These are phyloP conservation scores for Coptotermes formosanus DNA, from an alignment of 1,140 invertebrate genomes.

Conservation along the genomic window DNA sequence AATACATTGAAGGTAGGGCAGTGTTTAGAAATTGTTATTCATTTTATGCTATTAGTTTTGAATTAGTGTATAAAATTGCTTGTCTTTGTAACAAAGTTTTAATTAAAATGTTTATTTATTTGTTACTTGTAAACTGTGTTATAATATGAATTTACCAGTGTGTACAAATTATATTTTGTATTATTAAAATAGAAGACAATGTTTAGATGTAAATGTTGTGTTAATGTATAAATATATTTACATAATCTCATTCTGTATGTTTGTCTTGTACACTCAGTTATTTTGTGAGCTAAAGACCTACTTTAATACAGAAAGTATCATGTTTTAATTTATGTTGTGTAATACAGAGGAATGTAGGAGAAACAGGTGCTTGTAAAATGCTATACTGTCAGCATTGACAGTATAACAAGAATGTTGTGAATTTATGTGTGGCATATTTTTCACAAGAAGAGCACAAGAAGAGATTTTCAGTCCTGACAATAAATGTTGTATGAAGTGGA, in stretches of 20 bases:
- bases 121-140: not conserved
- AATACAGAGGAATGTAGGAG: no score
- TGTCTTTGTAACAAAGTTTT: constrained; percentile 1
- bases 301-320: not conserved
- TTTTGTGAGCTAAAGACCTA: not conserved
- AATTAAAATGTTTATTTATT: not conserved
- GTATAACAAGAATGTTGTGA: no score
- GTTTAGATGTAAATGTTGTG: constrained; percentile 9
- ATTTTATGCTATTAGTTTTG: not conserved
- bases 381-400: no score
- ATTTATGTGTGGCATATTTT: no score
- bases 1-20: not conserved
- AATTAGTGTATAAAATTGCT: not conserved
- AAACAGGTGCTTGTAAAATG: no score
- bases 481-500: no score
- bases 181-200: not conserved
- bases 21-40: not conserved
- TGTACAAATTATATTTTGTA: constrained; percentile 2
- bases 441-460: no score
- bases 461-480: no score
- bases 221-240: not conserved
- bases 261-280: not conserved
- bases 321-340: not conserved
- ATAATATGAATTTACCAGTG: not conserved
- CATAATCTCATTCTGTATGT: not conserved